Conservation (phyloP, 2,888 invertebrate species). For the Drosophila borborema region DNA sequence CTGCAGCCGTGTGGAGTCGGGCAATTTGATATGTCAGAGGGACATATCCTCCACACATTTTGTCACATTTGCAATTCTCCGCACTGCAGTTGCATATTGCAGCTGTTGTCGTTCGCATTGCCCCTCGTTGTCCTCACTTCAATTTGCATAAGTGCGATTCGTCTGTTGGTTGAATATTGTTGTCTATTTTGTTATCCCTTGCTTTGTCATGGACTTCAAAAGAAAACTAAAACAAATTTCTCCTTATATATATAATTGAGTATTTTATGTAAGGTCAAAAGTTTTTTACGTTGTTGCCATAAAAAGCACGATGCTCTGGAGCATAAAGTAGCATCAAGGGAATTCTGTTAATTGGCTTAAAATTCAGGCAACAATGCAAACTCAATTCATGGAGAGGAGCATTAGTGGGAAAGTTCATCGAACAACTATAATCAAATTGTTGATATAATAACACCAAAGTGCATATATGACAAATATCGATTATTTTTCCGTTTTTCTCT, state of each 20-base stretch:
- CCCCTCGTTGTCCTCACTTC: constrained; percentile 21
- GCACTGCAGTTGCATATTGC: constrained; percentile 27
- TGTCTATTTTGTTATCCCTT: neutral
- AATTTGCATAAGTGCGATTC: constrained; percentile 51
- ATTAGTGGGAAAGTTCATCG: neutral
- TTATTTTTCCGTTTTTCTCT: too few relatives aligned
- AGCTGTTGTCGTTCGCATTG: constrained; percentile 19
- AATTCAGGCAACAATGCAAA: neutral
- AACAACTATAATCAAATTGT: neutral
- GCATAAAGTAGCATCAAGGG: neutral
- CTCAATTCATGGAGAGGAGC: neutral
- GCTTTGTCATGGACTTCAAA: neutral
- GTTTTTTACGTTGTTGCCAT: neutral
- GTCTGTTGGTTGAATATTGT: neutral
- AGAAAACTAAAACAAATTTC: neutral
- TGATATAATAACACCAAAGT: neutral
- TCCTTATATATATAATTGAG: neutral
- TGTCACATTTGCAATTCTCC: constrained; percentile 21
- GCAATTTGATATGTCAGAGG: constrained; percentile 1
- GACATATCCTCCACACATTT: constrained; percentile 15
- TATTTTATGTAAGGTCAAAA: neutral
- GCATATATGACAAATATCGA: too few relatives aligned
- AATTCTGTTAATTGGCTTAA: neutral
- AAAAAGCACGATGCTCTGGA: neutral
- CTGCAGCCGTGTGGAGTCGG: neutral